Base-by-base conservation (phyloP, 2,797 vertebrate species). In the Varecia variegata region DNA sequence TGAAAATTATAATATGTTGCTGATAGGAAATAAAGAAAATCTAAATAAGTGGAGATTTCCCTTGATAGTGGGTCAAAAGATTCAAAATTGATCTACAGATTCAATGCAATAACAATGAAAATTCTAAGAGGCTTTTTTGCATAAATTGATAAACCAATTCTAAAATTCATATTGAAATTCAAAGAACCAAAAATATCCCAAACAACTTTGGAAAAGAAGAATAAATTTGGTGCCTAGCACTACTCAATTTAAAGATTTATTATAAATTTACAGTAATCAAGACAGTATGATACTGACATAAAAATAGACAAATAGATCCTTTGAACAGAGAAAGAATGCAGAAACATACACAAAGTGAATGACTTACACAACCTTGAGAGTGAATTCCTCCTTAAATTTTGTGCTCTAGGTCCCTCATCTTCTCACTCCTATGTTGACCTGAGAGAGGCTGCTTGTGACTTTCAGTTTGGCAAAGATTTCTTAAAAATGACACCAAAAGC, bases 401-500 rank as follows among this genome's bases (percentile, higher is more conserved):
- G 43, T 62, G 30, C 17, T 52, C 27, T 52, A 83, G 7, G 38
- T 7, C 32, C 21, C 11, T 68, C 68, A 74, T 54, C 50, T 88
- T 32, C 56, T 88, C 17, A 13, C 3, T 73, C 12, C 80, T 7
- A 23, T 68, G 35, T 67, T 9, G 9, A 76, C 13, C 9, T 88
- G 21, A 65, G 50, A 90, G 20, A 87, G 35, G 71, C 13, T 17
- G 5, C 40, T 88, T 90, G 18, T 60, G 43, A 80, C 47, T n/a
- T 7, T 40, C 7, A 38, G 13, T 47, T 71, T 90, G 43, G 56
- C 40, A 84, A 95, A 54, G 27, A 80, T 62, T 71, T 80, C 25
- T 94, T 80, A 95, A 27, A 82, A 95, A 90, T 79, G 56, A 87
- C 27, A 80, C 56, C 25, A 82, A 76, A 79, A 94, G 30, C 43